A percentile compares a stretch with the other conserved stretches of the same genome.
These are phyloP conservation scores for Ischnus inquisitorius DNA, from an alignment of 2,888 invertebrate species.

Conservation along the genomic window DNA sequence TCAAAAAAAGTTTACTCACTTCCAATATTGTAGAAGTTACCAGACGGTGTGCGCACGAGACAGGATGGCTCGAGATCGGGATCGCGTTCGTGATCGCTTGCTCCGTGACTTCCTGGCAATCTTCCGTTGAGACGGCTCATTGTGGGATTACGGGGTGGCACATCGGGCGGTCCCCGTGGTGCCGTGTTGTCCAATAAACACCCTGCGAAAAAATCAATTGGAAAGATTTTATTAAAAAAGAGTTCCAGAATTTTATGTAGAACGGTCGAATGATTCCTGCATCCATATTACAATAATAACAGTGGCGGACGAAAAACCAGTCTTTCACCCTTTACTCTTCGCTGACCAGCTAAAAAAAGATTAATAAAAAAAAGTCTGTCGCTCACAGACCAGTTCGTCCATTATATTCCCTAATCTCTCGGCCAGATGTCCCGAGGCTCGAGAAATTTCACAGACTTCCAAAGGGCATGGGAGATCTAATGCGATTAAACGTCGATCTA, in stretches of 20 bases:
- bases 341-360: neutral
- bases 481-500: slow-evolving; percentile 34
- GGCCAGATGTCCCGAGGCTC: slow-evolving; percentile 19
- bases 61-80: slow-evolving; percentile 96
- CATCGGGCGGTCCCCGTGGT: slow-evolving; percentile 92
- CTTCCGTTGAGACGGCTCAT: slow-evolving; percentile 96
- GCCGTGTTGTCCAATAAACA: slow-evolving; percentile 94
- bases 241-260: neutral
- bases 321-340: neutral
- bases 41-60: slow-evolving; percentile 95
- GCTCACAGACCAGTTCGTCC: neutral
- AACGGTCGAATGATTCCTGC: neutral
- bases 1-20: slow-evolving; percentile 86
- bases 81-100: slow-evolving; percentile 86
- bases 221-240: slow-evolving; percentile 59
- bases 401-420: slow-evolving; percentile 8
- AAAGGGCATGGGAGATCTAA: slow-evolving; percentile 27
- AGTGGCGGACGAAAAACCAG: neutral
- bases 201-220: slow-evolving; percentile 88
- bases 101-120: slow-evolving; percentile 88
- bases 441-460: slow-evolving; percentile 16
- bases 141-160: slow-evolving; percentile 96
- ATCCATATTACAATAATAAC: neutral
- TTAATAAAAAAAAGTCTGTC: neutral
- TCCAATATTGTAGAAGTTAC: slow-evolving; percentile 96